A percentile compares a stretch with the other conserved stretches of the same genome.
Evolutionary conservation across 2,888 invertebrate genomes (phyloP).

Genomic region (Iselma pallidipennis): DNA sequence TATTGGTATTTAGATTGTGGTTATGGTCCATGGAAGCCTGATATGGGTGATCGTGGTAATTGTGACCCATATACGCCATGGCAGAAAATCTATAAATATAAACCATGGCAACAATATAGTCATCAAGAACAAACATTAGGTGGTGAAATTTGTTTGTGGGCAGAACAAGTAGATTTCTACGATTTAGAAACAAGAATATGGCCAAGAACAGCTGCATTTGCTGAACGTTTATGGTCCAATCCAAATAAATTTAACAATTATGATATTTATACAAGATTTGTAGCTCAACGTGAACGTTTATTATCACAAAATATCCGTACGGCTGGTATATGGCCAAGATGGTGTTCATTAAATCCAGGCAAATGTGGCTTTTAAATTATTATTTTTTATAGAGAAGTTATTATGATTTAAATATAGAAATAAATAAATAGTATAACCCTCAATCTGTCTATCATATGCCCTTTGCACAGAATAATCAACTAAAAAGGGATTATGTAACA

Average conservation of each 20-base stretch:
- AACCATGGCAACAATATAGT: constrained; percentile 66
- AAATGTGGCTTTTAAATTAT: constrained; percentile 53
- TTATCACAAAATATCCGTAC: constrained; percentile 64
- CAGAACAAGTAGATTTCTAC: constrained; percentile 73
- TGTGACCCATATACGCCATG: constrained; percentile 84
- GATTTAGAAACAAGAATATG: constrained; percentile 77
- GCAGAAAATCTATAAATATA: constrained; percentile 81
- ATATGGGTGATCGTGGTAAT: constrained; percentile 67
- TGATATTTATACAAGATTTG: constrained; percentile 67
- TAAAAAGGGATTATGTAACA: constrained; percentile 23
- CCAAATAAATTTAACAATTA: constrained; percentile 55
- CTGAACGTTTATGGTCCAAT: constrained; percentile 75
- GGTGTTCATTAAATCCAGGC: constrained; percentile 73
- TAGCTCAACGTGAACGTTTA: constrained; percentile 65
- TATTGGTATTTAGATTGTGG: constrained; percentile 87
- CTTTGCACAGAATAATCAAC: constrained; percentile 23
- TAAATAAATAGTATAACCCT: not conserved
- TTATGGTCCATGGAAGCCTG: constrained; percentile 79
- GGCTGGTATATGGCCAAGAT: constrained; percentile 74
- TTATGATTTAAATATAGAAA: constrained; percentile 31
- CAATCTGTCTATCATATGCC: constrained; percentile 38
- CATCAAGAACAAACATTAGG: constrained; percentile 60
- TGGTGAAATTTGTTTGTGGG: constrained; percentile 82
- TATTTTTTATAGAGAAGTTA: not conserved
- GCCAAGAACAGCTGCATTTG: constrained; percentile 79